Base-by-base conservation (phyloP, 1,140 invertebrate species). In the Caerostris darwini region DNA sequence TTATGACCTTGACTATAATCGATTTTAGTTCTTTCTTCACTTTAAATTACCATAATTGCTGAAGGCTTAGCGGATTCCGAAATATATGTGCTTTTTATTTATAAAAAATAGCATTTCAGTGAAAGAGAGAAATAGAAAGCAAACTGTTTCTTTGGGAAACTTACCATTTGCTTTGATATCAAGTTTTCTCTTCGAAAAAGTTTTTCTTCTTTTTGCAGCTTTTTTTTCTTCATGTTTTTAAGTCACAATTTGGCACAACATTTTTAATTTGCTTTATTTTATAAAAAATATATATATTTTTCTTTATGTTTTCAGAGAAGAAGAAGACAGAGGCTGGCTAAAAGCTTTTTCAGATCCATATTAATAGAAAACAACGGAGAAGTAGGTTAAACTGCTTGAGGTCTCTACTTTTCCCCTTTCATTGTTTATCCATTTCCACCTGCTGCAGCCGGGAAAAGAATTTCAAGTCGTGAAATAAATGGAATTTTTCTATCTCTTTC, bases 341-440 rank as follows among this genome's bases (percentile, higher is more conserved):
- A 90, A 90, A 90, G 88, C 64, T 90, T 90, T 90, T 71, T 64
- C n/a, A 8, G 67, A 90, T 69, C 88, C 88, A 90, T 90, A 90
- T 90, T 90, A 90, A 90, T 90, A 69, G 88, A 90, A 71, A 90
- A 71, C 88, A 90, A 71, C 53, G 54, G 58, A 54, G 67, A 69
- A 90, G 54, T 56, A 71, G 56, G 88, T 90, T 90, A 69, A 71
- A 90, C 67, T 54, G 53, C 88, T 34, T 19, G 67, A 17, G 61
- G 88, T 56, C 19, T 2, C 34, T 34, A 2, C 53, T 71, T 71
- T 17, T 58, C n/a, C 19, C 12, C 82, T 85, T 85, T 85, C 82
- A 57, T 85, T 85, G 57, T 54, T 85, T 85, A 57, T 85, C 82
- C 82, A 85, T 85, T 85, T 85, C 57, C 82, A 85, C 82, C 82